A percentile compares a stretch with the other conserved stretches of the same genome.
Conservation (phyloP, 1,140 invertebrate species). For the Drosophila busckii region DNA sequence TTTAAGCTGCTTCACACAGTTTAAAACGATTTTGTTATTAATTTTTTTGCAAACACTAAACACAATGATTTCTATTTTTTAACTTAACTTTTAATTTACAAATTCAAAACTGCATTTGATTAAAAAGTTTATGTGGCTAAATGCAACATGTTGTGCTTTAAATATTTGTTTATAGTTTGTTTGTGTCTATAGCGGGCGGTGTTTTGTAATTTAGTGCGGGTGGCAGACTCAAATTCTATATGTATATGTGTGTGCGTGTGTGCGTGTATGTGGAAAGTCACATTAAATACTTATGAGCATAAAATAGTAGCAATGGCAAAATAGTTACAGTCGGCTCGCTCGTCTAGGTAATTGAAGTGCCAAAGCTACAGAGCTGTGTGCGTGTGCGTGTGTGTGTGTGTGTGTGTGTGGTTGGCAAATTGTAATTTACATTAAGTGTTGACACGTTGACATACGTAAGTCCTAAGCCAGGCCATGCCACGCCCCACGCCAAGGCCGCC, state of each 20-base stretch:
- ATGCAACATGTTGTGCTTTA: no score
- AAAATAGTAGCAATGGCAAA: constrained; percentile 24
- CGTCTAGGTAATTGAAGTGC: constrained; percentile 59
- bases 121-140: no score
- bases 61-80: no score
- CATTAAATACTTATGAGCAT: constrained; percentile 44
- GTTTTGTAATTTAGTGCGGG: neutral
- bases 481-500: no score
- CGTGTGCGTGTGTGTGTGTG: neutral
- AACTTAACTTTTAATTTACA: no score
- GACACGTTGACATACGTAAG: constrained; percentile 46
- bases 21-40: no score
- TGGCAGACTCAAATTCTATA: neutral
- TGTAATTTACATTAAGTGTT: constrained; percentile 74
- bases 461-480: constrained; percentile 4
- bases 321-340: constrained; percentile 35
- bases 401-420: constrained; percentile 48
- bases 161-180: no score
- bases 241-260: constrained; percentile 1
- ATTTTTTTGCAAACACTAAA: no score
- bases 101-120: no score
- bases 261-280: constrained; percentile 19
- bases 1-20: no score
- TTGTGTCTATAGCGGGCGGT: no score
- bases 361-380: constrained; percentile 15